Conservation (phyloP, 2,888 invertebrate genomes). For the Microctonus brassicae region DNA sequence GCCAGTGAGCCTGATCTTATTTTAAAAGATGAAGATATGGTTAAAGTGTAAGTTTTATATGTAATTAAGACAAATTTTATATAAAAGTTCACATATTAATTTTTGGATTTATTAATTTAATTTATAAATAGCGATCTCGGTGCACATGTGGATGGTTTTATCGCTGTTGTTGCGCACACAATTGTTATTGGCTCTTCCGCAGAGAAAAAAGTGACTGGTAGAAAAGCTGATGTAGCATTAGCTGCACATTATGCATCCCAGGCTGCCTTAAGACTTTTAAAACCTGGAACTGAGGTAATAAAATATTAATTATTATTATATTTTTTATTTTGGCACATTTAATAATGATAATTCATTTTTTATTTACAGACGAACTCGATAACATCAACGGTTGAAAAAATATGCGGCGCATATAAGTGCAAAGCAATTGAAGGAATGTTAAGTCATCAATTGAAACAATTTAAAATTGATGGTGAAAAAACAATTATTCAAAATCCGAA, state of each 20-base stretch:
- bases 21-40: conserved; percentile 92
- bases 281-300: conserved; percentile 88
- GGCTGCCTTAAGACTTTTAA: conserved; percentile 92
- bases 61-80: neutral
- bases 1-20: conserved; percentile 90
- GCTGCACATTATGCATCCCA: conserved; percentile 97
- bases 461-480: conserved; percentile 98
- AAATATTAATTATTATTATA: conserved; percentile 22
- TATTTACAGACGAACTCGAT: conserved; percentile 85
- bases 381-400: conserved; percentile 93
- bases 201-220: conserved; percentile 84
- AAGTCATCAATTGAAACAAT: conserved; percentile 95
- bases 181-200: conserved; percentile 85
- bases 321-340: conserved; percentile 15
- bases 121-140: conserved; percentile 87
- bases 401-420: conserved; percentile 93
- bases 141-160: conserved; percentile 98
- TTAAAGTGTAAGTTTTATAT: conserved; percentile 88
- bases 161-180: conserved; percentile 98
- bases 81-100: neutral
- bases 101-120: conserved; percentile 38
- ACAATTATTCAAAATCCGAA: conserved; percentile 97
- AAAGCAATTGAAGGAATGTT: conserved; percentile 98
- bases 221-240: conserved; percentile 93
- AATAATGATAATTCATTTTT: neutral